phyloP scores from a whole-genome alignment of 2,888 invertebrate species.

The Therioaphis trifolii region DNA sequence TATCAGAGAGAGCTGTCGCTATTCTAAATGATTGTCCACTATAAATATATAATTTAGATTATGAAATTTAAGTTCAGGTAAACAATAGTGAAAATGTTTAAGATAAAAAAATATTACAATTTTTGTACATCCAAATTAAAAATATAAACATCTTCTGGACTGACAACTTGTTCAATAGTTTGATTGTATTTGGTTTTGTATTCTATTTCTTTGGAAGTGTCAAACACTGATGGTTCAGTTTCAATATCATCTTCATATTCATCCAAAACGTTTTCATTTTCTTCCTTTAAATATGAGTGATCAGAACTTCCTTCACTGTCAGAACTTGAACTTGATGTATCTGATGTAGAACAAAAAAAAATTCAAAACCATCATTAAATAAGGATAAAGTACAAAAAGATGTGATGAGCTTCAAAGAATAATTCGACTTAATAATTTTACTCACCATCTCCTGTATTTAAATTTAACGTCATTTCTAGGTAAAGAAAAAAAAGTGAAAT shows the following conservation, averaged over 20 bases:
- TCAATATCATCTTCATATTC: not conserved
- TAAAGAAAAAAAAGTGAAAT: too few species aligned
- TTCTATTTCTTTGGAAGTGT: conserved; percentile 33
- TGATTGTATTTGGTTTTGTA: conserved; percentile 60
- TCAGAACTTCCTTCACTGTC: conserved; percentile 3
- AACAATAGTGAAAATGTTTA: not conserved
- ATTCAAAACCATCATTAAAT: too few species aligned
- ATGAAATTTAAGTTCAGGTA: not conserved
- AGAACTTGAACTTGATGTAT: conserved; percentile 3
- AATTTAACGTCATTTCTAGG: conserved; percentile 26
- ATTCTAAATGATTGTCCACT: conserved; percentile 70
- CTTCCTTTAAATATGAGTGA: not conserved
- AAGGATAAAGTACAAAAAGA: not conserved
- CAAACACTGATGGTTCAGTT: conserved; percentile 23
- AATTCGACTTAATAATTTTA: not conserved
- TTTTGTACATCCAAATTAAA: conserved; percentile 72
- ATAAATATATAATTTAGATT: conserved; percentile 65
- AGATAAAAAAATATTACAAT: conserved; percentile 6
- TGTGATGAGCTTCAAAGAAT: not conserved
- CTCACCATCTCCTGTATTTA: conserved; percentile 11
- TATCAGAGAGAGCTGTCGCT: conserved; percentile 71
- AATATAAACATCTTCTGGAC: conserved; percentile 73
- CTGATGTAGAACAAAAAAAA: conserved; percentile 28
- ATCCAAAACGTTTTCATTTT: not conserved
- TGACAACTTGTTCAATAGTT: conserved; percentile 71